Evolutionary conservation across 2,113 vertebrate species (phyloP).

Genomic region (Mixornis gularis): DNA sequence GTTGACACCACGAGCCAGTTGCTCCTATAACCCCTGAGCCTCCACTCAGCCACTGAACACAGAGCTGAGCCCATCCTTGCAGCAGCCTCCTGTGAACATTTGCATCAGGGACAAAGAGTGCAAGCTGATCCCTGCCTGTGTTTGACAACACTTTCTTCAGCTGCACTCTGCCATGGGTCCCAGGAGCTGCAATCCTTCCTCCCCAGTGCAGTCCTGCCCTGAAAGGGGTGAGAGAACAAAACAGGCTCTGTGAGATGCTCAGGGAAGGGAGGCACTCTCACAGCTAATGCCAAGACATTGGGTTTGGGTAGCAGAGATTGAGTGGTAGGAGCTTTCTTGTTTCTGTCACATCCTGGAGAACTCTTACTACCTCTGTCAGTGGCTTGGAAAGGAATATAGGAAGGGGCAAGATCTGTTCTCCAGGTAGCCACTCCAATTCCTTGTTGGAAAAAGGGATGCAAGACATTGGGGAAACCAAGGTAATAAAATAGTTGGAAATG

Average conservation of each 20-base stretch:
- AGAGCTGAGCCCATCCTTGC: neutral
- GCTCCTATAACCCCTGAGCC: rapidly evolving
- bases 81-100: neutral
- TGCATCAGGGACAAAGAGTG: neutral
- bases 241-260: neutral
- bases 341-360: neutral
- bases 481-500: neutral
- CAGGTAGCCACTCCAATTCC: neutral
- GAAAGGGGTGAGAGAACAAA: neutral
- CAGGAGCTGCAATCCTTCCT: neutral
- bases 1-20: neutral
- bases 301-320: neutral
- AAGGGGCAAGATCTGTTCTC: neutral
- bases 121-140: neutral
- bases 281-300: neutral
- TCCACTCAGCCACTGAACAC: rapidly evolving
- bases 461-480: neutral
- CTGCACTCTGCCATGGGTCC: neutral
- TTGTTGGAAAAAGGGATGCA: neutral
- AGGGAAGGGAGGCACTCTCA: neutral
- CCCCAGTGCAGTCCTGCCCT: neutral
- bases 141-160: neutral
- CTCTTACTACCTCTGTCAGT: neutral
- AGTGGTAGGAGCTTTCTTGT: neutral
- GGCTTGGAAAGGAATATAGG: neutral